phyloP scores from a whole-genome alignment of 2,888 invertebrate genomes.

The Lottia scabra region DNA sequence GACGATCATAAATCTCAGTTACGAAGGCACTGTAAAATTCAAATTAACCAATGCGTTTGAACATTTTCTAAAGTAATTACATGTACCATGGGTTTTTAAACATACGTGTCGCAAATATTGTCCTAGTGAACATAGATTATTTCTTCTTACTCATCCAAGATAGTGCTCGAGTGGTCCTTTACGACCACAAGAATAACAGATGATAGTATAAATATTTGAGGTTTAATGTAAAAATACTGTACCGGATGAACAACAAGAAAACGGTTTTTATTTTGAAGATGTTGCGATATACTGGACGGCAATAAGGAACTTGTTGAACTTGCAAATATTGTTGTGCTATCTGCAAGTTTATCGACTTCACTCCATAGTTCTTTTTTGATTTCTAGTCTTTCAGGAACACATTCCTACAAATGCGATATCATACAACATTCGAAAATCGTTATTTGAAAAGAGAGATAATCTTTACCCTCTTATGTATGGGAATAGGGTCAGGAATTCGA shows the following conservation, averaged over 20 bases:
- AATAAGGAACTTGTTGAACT: constrained; percentile 94
- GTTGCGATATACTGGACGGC: constrained; percentile 87
- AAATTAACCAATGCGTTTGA: too few species aligned
- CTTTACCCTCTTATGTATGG: too few species aligned
- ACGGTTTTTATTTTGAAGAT: constrained; percentile 77
- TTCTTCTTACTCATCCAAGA: background rate
- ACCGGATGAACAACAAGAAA: constrained; percentile 83
- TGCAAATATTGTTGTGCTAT: constrained; percentile 76
- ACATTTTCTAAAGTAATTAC: too few species aligned
- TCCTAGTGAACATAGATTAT: too few species aligned
- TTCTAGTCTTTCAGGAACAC: constrained; percentile 89
- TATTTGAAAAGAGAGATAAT: too few species aligned
- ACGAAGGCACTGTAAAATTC: too few species aligned
- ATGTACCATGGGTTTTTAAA: too few species aligned
- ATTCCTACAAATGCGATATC: constrained; percentile 77
- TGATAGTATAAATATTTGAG: background rate
- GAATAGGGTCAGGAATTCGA: too few species aligned
- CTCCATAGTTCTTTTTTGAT: constrained; percentile 85
- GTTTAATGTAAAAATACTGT: constrained; percentile 17
- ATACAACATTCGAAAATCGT: too few species aligned
- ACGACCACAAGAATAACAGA: background rate
- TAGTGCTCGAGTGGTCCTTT: background rate
- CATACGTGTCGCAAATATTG: too few species aligned
- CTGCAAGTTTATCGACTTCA: constrained; percentile 79
- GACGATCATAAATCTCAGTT: too few species aligned